Percentiles rank a stretch among this genome's conserved stretches.
phyloP scores from a whole-genome alignment of 2,888 invertebrate species.

The Xanthia togata region DNA sequence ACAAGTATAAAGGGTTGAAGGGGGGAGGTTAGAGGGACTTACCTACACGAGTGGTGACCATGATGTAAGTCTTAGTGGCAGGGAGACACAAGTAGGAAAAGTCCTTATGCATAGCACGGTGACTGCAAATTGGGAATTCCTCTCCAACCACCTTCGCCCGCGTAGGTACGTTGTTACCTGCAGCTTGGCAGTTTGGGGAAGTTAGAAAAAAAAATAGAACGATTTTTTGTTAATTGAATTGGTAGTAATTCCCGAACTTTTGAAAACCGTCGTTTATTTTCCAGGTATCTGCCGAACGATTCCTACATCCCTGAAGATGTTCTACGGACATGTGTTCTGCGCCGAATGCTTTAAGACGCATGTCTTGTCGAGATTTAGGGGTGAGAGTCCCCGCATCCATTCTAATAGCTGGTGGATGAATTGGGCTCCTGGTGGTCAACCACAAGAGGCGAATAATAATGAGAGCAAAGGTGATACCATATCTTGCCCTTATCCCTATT shows the following conservation, averaged over 20 bases:
- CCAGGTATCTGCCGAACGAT: constrained; percentile 84
- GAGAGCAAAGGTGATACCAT: constrained; percentile 57
- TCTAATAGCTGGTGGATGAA: constrained; percentile 86
- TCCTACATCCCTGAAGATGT: constrained; percentile 84
- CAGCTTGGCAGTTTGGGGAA: background rate
- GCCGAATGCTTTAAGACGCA: constrained; percentile 84
- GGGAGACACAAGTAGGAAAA: background rate
- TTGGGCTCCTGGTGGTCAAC: constrained; percentile 78
- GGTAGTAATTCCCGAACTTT: background rate
- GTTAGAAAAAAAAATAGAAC: too few species aligned
- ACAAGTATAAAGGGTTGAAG: background rate
- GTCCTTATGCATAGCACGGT: too few species aligned
- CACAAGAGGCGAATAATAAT: constrained; percentile 55
- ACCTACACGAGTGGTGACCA: too few species aligned
- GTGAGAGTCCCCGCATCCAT: constrained; percentile 78
- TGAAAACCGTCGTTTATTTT: background rate
- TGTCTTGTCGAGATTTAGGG: constrained; percentile 80
- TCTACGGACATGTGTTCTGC: constrained; percentile 88
- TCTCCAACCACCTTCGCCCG: too few species aligned
- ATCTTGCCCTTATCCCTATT: background rate
- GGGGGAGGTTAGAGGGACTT: too few species aligned
- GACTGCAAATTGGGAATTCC: background rate
- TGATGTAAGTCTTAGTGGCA: too few species aligned
- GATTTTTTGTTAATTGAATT: too few species aligned
- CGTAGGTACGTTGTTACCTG: background rate